Conservation (phyloP, 2,797 vertebrate species). For the Salarias fasciatus region DNA sequence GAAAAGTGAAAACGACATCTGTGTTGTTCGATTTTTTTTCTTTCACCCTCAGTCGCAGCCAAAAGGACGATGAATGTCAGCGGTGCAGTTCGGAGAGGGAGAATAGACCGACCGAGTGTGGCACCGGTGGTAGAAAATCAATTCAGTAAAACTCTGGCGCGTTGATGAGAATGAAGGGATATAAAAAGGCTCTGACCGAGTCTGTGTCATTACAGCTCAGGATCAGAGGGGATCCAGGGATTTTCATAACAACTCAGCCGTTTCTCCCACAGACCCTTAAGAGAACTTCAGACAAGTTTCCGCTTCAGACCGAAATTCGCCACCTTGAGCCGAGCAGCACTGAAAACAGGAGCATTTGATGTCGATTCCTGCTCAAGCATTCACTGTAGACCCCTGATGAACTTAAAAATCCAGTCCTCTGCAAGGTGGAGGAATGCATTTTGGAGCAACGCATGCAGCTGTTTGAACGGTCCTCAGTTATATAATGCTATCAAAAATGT, state of each 20-base stretch:
- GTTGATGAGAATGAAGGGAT: conserved; percentile 56
- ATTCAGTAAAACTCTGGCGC: conserved; percentile 49
- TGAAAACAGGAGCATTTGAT: conserved; percentile 36
- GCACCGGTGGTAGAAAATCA: conserved; percentile 57
- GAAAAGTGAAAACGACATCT: conserved; percentile 51
- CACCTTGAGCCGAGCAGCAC: conserved; percentile 35
- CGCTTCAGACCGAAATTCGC: conserved; percentile 45
- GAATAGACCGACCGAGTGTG: conserved; percentile 38
- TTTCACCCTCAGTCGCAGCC: conserved; percentile 1
- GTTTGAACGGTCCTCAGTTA: conserved; percentile 41
- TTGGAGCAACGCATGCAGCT: conserved; percentile 8
- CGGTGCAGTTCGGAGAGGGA: conserved; percentile 17
- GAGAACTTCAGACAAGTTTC: conserved; percentile 54
- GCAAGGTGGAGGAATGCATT: conserved; percentile 21
- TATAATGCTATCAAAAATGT: conserved; percentile 56
- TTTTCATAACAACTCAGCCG: conserved; percentile 56
- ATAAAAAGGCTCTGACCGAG: conserved; percentile 37
- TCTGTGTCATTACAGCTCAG: conserved; percentile 62
- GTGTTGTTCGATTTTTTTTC: conserved; percentile 24
- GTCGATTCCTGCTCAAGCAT: conserved; percentile 35
- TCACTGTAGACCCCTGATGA: conserved; percentile 19
- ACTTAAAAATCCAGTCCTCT: conserved; percentile 21
- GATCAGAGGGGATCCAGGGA: conserved; percentile 66
- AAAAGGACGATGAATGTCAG: conserved; percentile 47
- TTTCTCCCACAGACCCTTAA: conserved; percentile 52